Conservation (phyloP, 2,797 vertebrate genomes). For the Macropodus opercularis region DNA sequence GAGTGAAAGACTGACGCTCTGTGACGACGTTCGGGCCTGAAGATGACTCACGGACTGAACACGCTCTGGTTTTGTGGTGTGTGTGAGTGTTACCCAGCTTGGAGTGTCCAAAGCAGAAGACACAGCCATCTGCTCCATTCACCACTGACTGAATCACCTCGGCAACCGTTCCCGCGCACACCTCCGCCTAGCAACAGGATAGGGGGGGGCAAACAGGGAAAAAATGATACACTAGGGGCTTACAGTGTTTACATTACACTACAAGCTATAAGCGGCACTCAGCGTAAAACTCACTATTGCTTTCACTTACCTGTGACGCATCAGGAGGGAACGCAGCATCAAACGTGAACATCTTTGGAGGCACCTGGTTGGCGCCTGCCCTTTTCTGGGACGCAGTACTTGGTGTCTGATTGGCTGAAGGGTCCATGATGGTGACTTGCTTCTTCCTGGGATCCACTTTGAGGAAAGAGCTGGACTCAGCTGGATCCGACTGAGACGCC, state of each 20-base stretch:
- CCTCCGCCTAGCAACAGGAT: conserved; percentile 87
- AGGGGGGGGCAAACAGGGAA: conserved; percentile 7
- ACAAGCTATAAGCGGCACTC: no score
- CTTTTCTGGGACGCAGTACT: conserved; percentile 87
- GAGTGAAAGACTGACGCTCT: conserved; percentile 53
- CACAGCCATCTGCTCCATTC: conserved; percentile 96
- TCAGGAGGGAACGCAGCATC: conserved; percentile 96
- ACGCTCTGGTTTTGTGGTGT: conserved; percentile 27
- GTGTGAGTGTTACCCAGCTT: conserved; percentile 87
- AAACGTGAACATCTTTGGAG: conserved; percentile 98
- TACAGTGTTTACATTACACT: no score
- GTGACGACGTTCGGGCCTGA: conserved; percentile 27
- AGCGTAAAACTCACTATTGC: no score
- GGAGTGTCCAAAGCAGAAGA: conserved; percentile 98
- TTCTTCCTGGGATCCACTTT: conserved; percentile 97
- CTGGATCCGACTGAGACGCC: conserved; percentile 81
- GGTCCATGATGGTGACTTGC: conserved; percentile 95
- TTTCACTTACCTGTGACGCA: conserved; percentile 88
- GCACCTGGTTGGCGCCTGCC: conserved; percentile 84
- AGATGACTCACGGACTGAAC: conserved; percentile 46
- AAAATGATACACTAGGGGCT: no score
- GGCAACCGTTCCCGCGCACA: conserved; percentile 95
- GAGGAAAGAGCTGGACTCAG: conserved; percentile 94
- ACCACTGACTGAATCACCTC: conserved; percentile 99
- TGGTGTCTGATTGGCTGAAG: conserved; percentile 81